A percentile compares a stretch with the other conserved stretches of the same genome.
Evolutionary conservation across 2,797 vertebrate genomes (phyloP).

Genomic region (Leucoraja ocellata): DNA sequence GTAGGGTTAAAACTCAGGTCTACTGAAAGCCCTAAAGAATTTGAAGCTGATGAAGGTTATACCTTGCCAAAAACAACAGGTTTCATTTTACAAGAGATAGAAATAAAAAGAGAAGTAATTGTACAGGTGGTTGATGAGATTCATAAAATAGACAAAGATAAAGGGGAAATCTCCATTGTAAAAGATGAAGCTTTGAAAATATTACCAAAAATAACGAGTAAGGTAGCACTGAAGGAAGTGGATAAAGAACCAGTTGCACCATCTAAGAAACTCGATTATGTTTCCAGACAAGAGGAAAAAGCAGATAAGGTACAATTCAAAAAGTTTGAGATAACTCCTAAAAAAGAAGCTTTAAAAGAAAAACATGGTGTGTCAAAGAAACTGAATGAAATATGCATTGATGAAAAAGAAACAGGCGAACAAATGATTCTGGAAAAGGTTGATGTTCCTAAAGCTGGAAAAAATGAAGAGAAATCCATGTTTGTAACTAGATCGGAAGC

Average conservation of each 20-base stretch:
- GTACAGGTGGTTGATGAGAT: conserved; percentile 11
- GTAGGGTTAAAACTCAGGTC: conserved; percentile 48
- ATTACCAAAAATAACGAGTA: not conserved
- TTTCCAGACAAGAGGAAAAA: conserved; percentile 50
- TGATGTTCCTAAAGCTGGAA: conserved; percentile 41
- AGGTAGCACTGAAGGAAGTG: conserved; percentile 47
- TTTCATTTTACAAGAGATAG: conserved; percentile 60
- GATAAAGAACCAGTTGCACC: conserved; percentile 48
- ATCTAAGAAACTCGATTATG: conserved; percentile 44
- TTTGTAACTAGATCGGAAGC: conserved; percentile 42
- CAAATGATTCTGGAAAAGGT: conserved; percentile 45
- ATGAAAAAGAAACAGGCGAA: conserved; percentile 49
- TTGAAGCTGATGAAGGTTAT: conserved; percentile 46
- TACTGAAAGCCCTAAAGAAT: conserved; percentile 46
- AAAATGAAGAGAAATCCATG: conserved; percentile 37
- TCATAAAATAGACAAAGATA: conserved; percentile 30
- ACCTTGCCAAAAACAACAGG: conserved; percentile 44
- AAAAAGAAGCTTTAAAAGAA: conserved; percentile 51
- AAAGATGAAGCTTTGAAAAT: not conserved
- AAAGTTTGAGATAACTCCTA: conserved; percentile 52
- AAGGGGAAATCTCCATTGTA: conserved; percentile 1
- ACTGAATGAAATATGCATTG: conserved; percentile 49
- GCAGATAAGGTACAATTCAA: conserved; percentile 54
- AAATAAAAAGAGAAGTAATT: conserved; percentile 60
- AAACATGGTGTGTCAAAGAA: conserved; percentile 50